Base-by-base conservation (phyloP, 2,113 vertebrate species). In the Lasiurus borealis region DNA sequence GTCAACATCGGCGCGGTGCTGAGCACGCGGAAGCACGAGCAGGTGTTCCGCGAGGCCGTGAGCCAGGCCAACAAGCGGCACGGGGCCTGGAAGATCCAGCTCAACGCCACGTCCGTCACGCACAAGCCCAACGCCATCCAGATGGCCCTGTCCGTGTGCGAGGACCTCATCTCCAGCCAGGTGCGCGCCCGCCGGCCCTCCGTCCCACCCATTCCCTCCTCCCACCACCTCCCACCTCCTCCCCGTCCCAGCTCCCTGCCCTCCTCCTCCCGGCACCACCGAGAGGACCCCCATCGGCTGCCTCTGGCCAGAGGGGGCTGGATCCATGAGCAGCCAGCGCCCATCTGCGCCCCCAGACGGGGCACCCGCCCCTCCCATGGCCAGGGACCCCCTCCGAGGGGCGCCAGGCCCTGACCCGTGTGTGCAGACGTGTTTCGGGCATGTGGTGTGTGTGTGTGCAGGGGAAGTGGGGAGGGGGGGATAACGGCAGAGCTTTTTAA, bases 151-250 rank as follows among this genome's bases (percentile, higher is more conserved):
- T 99, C 99, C 21, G 99, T 99, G 92, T 99, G 99, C 92, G 99
- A 99, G 98, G 99, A 99, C 97, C 99, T 99, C 98, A 99, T 99
- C 99, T 99, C 99, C 97, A 99, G 99, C 98, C 99, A 99, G 99
- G 99, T 99, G 98, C 40, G 7, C 12, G 66, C 34, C 40, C 31
- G 5, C n/a, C n/a, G n/a, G n/a, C 40, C 40, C 40, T 40, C 40
- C 40, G 40, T n/a, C n/a, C n/a, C n/a, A n/a, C 68, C 8, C 2
- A 54, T 62, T 19, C 8, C 57, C 57, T 48, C 19, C 16, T 1
- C 6, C 8, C n/a, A n/a, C n/a, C n/a, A n/a, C n/a, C n/a, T 9
- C 40, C 46, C 89, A 14, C 40, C 44, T 4, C n/a, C n/a, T 5
- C 54, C 54, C 48, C 31, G n/a, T 46, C 46, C 46, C 46, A 46